Evolutionary conservation across 1,140 invertebrate genomes (phyloP).

Genomic region (Pentalonia nigronervosa): DNA sequence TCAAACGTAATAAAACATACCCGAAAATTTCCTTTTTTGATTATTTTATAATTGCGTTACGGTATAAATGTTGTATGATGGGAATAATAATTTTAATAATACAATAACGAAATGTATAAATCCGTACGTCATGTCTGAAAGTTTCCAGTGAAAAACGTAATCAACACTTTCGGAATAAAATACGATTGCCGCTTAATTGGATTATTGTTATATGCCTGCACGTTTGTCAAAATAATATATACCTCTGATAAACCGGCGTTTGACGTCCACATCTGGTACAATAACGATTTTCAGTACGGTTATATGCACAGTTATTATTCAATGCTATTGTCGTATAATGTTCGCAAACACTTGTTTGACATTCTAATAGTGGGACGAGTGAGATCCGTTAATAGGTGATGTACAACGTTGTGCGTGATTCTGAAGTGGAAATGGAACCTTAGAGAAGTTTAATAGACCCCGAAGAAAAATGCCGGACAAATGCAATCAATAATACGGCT

Average conservation of each 20-base stretch:
- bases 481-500: neutral
- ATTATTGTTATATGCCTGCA: neutral
- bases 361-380: too few relatives aligned
- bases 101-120: conserved; percentile 19
- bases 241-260: neutral
- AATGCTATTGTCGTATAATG: too few relatives aligned
- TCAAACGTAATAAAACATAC: neutral
- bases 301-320: too few relatives aligned
- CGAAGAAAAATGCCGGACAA: too few relatives aligned
- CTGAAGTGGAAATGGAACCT: too few relatives aligned
- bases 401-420: too few relatives aligned
- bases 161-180: neutral
- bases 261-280: neutral
- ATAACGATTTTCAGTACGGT: neutral
- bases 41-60: conserved; percentile 34
- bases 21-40: conserved; percentile 14
- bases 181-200: neutral
- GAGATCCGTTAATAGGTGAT: too few relatives aligned
- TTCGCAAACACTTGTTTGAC: too few relatives aligned
- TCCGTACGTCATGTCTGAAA: neutral
- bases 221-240: neutral
- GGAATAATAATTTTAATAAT: neutral
- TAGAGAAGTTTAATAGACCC: neutral
- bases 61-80: neutral
- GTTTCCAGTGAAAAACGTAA: neutral